Conservation (phyloP, 2,888 invertebrate genomes). For the Pecten maximus region DNA sequence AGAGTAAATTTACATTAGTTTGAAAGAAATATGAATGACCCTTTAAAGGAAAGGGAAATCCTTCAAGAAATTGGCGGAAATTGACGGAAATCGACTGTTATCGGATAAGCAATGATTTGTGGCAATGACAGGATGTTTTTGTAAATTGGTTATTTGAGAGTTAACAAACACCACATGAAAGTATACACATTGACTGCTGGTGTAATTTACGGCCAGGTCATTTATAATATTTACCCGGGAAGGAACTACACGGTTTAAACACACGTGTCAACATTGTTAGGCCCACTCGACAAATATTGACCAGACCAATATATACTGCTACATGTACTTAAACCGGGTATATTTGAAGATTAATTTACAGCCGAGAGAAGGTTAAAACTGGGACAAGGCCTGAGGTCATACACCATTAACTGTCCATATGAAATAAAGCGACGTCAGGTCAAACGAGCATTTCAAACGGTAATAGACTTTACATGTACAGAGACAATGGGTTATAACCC, state of each 20-base stretch:
- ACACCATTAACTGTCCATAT: not conserved
- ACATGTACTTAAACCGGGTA: not conserved
- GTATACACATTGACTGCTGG: not conserved
- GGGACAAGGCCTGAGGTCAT: not conserved
- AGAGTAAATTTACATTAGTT: no score
- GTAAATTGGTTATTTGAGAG: not conserved
- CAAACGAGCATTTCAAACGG: not conserved
- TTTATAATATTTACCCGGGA: not conserved
- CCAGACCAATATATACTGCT: not conserved
- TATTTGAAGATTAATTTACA: not conserved
- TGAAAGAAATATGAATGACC: no score
- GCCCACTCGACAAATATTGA: not conserved
- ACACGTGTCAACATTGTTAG: not conserved
- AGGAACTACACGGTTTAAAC: not conserved
- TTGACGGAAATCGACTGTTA: not conserved
- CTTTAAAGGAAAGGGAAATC: not conserved
- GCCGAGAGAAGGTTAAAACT: not conserved
- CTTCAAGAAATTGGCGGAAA: not conserved
- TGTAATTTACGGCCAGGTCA: not conserved
- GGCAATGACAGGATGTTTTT: slow-evolving; percentile 23
- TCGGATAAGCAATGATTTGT: not conserved
- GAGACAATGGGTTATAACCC: no score
- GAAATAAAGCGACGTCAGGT: not conserved
- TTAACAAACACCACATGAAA: not conserved
- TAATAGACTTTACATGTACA: no score